These are phyloP conservation scores for Phylloscopus whistleri DNA, from an alignment of 2,113 vertebrate species.

Conservation along the genomic window DNA sequence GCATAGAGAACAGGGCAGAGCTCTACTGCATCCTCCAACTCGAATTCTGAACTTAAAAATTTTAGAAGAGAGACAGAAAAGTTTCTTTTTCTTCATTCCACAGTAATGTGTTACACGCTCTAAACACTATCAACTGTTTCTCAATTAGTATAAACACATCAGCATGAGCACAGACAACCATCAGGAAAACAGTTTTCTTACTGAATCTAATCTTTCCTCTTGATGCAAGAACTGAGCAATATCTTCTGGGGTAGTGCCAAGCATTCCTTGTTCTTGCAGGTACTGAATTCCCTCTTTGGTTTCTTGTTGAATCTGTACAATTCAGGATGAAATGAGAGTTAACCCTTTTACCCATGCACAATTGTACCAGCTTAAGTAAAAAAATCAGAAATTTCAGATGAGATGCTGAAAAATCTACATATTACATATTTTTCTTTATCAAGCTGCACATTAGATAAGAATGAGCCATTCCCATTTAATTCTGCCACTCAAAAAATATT, in stretches of 20 bases:
- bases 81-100: not conserved
- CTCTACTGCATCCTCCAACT: not conserved
- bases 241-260: slow-evolving; percentile 94
- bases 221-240: slow-evolving; percentile 98
- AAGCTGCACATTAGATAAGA: not conserved
- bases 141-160: not conserved
- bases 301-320: slow-evolving; percentile 96
- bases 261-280: slow-evolving; percentile 98
- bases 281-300: slow-evolving; percentile 99
- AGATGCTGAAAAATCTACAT: not conserved
- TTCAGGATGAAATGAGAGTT: slow-evolving; percentile 25
- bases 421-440: not conserved
- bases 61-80: not conserved
- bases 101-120: not conserved
- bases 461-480: not conserved
- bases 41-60: not conserved
- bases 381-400: not conserved
- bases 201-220: slow-evolving; percentile 97
- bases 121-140: not conserved
- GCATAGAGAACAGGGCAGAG: not conserved
- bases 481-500: not conserved
- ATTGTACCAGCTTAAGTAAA: not conserved
- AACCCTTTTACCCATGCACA: not conserved
- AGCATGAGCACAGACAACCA: not conserved
- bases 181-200: slow-evolving; percentile 69